Evolutionary conservation across 2,113 vertebrate species (phyloP).

Genomic region (Amphiprion ocellaris): DNA sequence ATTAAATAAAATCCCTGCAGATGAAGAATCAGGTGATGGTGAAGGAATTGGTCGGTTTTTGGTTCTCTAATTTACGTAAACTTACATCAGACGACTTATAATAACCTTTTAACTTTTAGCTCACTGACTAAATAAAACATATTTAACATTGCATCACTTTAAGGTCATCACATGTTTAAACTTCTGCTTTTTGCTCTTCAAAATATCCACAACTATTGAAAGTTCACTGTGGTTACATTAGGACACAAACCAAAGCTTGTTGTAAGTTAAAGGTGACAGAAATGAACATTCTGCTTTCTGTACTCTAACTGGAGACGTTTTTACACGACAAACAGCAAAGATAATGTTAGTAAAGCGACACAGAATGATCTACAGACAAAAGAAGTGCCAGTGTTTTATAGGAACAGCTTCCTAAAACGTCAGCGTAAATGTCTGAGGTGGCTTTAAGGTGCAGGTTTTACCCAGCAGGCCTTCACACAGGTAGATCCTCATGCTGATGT

Average conservation of each 20-base stretch:
- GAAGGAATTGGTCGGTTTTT: too few relatives aligned
- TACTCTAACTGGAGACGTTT: not conserved
- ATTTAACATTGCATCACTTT: conserved; percentile 1
- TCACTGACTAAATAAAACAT: not conserved
- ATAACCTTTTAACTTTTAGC: not conserved
- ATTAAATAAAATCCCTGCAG: too few relatives aligned
- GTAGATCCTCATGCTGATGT: conserved; percentile 94
- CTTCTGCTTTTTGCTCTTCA: conserved; percentile 27
- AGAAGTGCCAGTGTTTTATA: not conserved
- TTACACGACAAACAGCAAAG: not conserved
- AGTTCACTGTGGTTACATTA: not conserved
- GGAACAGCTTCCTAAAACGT: not conserved
- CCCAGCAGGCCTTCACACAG: conserved; percentile 97
- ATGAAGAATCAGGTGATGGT: too few relatives aligned
- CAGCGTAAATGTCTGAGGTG: not conserved
- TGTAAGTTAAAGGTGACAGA: not conserved
- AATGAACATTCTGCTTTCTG: too few relatives aligned
- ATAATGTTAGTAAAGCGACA: conserved; percentile 44
- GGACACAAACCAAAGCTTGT: not conserved
- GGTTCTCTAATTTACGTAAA: too few relatives aligned
- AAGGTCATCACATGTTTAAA: conserved; percentile 23
- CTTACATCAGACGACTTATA: not conserved
- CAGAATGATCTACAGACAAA: not conserved
- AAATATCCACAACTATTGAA: not conserved
- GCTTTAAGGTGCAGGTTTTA: conserved; percentile 66